Evolutionary conservation across 2,888 invertebrate species (phyloP).

Genomic region (Syritta pipiens): DNA sequence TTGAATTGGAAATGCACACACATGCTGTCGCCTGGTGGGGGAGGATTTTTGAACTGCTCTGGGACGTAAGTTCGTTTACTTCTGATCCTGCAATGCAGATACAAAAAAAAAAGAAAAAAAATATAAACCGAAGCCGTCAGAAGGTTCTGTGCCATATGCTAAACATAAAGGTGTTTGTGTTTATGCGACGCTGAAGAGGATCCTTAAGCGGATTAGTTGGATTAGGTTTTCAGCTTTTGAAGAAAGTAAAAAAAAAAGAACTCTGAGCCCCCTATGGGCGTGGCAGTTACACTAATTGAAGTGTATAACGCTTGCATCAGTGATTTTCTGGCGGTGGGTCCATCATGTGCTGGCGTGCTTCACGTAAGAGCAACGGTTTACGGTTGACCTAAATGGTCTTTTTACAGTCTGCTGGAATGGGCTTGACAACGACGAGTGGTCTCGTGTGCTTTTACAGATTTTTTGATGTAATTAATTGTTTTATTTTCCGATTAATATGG

Average conservation of each 20-base stretch:
- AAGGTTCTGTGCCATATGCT: slow-evolving; percentile 38
- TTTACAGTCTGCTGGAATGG: slow-evolving; percentile 17
- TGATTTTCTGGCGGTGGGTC: slow-evolving; percentile 1
- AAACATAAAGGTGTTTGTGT: slow-evolving; percentile 48
- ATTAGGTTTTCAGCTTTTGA: slow-evolving; percentile 26
- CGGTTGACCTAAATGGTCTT: slow-evolving; percentile 39
- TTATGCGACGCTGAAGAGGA: slow-evolving; percentile 48
- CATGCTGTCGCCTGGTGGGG: slow-evolving; percentile 8
- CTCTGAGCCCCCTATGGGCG: slow-evolving; percentile 25
- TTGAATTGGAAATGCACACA: slow-evolving; percentile 62
- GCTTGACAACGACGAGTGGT: background rate
- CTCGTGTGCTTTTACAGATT: background rate
- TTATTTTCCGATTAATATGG: no score
- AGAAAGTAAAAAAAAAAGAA: background rate
- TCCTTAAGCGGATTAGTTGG: slow-evolving; percentile 62
- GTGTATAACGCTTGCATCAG: slow-evolving; percentile 30
- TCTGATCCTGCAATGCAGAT: slow-evolving; percentile 56
- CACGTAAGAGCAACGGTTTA: background rate
- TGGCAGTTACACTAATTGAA: slow-evolving; percentile 65
- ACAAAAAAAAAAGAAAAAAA: background rate
- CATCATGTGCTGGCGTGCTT: background rate
- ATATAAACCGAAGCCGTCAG: background rate
- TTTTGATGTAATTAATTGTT: slow-evolving; percentile 19
- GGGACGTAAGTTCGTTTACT: slow-evolving; percentile 53
- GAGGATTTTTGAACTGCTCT: slow-evolving; percentile 36